A percentile compares a stretch with the other conserved stretches of the same genome.
Evolutionary conservation across 2,113 vertebrate genomes (phyloP).

Genomic region (Psephotus haematonotus): DNA sequence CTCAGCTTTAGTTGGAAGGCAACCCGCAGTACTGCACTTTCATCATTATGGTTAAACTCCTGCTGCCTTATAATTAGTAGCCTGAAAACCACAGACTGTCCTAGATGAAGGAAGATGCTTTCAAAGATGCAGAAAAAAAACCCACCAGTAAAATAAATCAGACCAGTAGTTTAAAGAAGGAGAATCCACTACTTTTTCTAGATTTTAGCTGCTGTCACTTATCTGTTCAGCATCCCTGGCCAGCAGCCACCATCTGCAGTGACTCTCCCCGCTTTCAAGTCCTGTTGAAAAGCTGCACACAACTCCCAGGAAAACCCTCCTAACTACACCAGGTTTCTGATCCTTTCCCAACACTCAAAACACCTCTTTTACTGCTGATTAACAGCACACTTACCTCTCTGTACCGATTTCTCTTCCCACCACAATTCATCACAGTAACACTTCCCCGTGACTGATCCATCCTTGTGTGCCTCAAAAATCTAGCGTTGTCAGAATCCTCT

Average conservation of each 20-base stretch:
- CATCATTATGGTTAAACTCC: neutral
- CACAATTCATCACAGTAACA: neutral
- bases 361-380: neutral
- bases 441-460: accelerated
- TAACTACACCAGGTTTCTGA: neutral
- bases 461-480: neutral
- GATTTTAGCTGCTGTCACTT: neutral
- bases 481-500: neutral
- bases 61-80: neutral
- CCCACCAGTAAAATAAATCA: neutral
- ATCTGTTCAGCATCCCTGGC: neutral
- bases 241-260: neutral
- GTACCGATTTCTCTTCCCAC: neutral
- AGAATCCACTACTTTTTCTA: neutral
- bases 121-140: neutral
- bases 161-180: neutral
- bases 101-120: neutral
- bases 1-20: neutral
- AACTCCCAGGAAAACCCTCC: neutral
- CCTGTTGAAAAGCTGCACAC: neutral
- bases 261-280: neutral
- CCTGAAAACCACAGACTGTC: neutral
- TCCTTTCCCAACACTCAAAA: neutral
- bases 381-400: neutral
- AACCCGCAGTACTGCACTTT: neutral